Base-by-base conservation (phyloP, 2,113 vertebrate species). In the Azemiops feae region DNA sequence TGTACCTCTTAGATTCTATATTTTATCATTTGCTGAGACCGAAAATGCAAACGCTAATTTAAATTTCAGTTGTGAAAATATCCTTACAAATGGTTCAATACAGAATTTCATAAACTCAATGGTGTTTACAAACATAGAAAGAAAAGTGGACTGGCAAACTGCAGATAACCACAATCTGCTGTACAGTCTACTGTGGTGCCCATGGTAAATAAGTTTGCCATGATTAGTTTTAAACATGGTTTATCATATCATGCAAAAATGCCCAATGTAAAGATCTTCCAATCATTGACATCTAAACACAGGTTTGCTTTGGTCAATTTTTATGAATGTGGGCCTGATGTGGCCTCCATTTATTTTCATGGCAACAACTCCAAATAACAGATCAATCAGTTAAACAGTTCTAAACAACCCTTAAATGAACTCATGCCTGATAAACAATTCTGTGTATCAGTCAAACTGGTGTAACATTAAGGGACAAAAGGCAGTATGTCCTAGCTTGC, bases 391-490 rank as follows among this genome's bases (percentile, higher is more conserved):
- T 25, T 93, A 96, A 11, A 50, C 25, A 5, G 16, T 85, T 93
- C 55, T 92, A 86, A 34, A 91, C 88, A 87, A 45, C 14, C 22
- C 18, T 11, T 89, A 94, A 94, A 14, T 74, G 89, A 20, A 91
- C 55, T 95, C 12, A 81, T 92, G 81, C 64, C 0, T 47, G 2
- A 93, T 55, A 94, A 55, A 10, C 22, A 43, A 18, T 81, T 81
- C 16, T 88, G 81, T 1, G 93, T 89, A n/a, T 92, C 93, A 95
- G 30, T 64, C 39, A 86, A 30, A 53, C 55, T 53, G 43, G 1
- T 58, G 25, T 92, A 91, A 95, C 91, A 69, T 27, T 88, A 86
- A 53, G 45, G 95, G 85, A 86, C 47, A 94, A 91, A 93, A 27
- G 89, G 0, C 30, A 52, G 86, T 93, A 45, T 45, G 9, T 91